phyloP scores from a whole-genome alignment of 2,113 vertebrate species.

The Parotia lawesii region DNA sequence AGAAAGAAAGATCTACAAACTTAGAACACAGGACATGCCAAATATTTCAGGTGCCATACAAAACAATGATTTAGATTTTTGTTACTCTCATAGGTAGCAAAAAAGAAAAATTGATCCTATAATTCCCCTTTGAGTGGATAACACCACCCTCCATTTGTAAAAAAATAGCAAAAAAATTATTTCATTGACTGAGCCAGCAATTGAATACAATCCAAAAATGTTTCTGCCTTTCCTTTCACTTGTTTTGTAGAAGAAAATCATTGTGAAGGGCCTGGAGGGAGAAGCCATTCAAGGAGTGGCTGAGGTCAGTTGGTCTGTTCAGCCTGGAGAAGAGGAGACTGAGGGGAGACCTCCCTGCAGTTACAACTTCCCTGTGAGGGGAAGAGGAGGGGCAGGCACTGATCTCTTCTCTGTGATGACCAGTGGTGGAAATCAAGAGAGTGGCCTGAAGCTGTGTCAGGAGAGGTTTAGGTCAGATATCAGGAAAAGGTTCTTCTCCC shows the following conservation, averaged over 20 bases:
- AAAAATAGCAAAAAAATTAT: neutral
- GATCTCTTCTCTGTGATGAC: neutral
- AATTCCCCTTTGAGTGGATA: neutral
- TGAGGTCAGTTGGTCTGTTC: neutral
- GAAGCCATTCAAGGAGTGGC: neutral
- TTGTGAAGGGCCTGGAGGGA: neutral
- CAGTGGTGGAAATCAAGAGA: fast-evolving
- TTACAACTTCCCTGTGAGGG: neutral
- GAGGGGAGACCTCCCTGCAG: neutral
- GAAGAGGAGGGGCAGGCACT: neutral
- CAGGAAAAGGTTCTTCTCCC: neutral
- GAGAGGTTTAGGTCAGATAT: fast-evolving
- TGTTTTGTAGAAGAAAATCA: neutral
- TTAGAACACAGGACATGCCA: neutral
- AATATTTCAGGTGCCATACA: neutral
- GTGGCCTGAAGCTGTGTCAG: fast-evolving
- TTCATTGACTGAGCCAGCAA: neutral
- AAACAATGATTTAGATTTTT: neutral
- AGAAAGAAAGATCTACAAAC: neutral
- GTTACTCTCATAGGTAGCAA: neutral
- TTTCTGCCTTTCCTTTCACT: neutral
- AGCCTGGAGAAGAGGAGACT: neutral
- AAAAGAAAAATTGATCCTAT: neutral
- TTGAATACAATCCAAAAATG: fast-evolving
- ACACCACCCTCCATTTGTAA: neutral